These are phyloP conservation scores for Mythimna lalbum DNA, from an alignment of 2,888 invertebrate species.

Conservation along the genomic window DNA sequence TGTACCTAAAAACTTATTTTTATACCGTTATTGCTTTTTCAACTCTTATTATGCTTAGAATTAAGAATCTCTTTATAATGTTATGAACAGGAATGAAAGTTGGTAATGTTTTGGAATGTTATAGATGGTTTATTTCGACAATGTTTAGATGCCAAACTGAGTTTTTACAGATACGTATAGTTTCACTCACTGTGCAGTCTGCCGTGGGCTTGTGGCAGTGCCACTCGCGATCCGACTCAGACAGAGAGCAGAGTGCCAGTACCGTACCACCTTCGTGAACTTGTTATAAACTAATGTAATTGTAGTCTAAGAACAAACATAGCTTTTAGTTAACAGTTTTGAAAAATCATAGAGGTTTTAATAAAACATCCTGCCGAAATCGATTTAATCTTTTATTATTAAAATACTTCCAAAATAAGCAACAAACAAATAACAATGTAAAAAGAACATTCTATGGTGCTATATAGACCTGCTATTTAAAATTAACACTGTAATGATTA, in stretches of 20 bases:
- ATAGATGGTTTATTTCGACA: constrained; percentile 58
- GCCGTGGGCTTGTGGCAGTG: neutral
- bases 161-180: constrained; percentile 63
- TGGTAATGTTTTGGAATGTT: constrained; percentile 55
- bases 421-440: constrained; percentile 90
- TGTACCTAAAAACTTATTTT: constrained; percentile 73
- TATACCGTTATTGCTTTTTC: constrained; percentile 73
- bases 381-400: constrained; percentile 84
- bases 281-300: constrained; percentile 61
- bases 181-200: constrained; percentile 44
- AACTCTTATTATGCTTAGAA: constrained; percentile 68
- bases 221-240: neutral
- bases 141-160: constrained; percentile 73
- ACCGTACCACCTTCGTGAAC: constrained; percentile 42
- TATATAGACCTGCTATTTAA: constrained; percentile 80
- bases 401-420: constrained; percentile 90
- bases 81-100: constrained; percentile 61
- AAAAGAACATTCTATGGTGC: constrained; percentile 82
- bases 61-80: constrained; percentile 67
- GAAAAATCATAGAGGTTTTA: constrained; percentile 80
- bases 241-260: constrained; percentile 42
- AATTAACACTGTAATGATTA: constrained; percentile 81
- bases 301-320: constrained; percentile 65
- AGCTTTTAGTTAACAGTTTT: constrained; percentile 74
- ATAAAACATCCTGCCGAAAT: constrained; percentile 85